Evolutionary conservation across 2,888 invertebrate species (phyloP).

Genomic region (Agrochola litura): DNA sequence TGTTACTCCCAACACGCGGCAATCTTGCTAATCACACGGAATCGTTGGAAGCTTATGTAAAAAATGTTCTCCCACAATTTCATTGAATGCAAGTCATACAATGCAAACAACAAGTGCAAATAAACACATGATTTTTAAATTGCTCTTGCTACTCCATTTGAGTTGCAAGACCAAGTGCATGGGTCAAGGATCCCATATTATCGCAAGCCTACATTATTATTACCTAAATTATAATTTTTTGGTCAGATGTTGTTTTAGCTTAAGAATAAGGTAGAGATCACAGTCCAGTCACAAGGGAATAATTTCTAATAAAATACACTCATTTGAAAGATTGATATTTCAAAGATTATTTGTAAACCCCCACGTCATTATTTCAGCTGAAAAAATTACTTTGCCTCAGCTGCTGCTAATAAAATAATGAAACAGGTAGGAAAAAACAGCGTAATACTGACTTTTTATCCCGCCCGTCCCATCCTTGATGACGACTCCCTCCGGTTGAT

Average conservation of each 20-base stretch:
- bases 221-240: neutral
- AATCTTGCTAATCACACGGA: slow-evolving; percentile 39
- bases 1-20: slow-evolving; percentile 42
- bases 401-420: neutral
- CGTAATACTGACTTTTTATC: neutral
- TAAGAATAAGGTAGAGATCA: neutral
- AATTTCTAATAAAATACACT: neutral
- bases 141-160: neutral
- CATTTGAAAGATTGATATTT: neutral
- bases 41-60: slow-evolving; percentile 9
- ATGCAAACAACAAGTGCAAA: slow-evolving; percentile 3
- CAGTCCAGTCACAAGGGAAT: neutral
- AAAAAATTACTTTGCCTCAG: neutral
- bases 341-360: neutral
- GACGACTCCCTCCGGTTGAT: too few species aligned
- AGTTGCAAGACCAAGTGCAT: too few species aligned
- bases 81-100: slow-evolving; percentile 7
- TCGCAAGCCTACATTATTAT: neutral
- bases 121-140: slow-evolving; percentile 1
- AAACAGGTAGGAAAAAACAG: neutral
- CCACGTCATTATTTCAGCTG: neutral
- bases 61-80: slow-evolving; percentile 18
- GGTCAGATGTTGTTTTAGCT: neutral
- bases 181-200: neutral
- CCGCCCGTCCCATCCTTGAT: too few species aligned